Percentiles rank a stretch among this genome's conserved stretches.
Evolutionary conservation across 1,140 invertebrate genomes (phyloP).

Genomic region (Hypsibius dujardini): DNA sequence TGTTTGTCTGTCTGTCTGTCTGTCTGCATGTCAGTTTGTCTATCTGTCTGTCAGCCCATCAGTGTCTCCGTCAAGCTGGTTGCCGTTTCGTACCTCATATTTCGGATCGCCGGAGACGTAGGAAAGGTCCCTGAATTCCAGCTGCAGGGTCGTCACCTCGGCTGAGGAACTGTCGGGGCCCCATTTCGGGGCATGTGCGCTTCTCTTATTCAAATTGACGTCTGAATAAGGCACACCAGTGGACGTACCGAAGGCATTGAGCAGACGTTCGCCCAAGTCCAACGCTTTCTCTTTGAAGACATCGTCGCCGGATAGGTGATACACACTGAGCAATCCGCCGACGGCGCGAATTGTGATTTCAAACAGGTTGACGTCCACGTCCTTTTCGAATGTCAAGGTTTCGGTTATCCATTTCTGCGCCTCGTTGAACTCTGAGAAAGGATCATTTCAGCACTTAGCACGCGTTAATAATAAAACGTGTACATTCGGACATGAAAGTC

Average conservation of each 20-base stretch:
- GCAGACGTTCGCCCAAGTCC: slow-evolving; percentile 59
- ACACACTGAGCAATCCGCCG: slow-evolving; percentile 65
- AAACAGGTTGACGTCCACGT: slow-evolving; percentile 79
- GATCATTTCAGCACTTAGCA: too few relatives aligned
- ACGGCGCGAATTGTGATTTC: slow-evolving; percentile 84
- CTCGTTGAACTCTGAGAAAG: slow-evolving; percentile 58
- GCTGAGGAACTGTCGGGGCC: slow-evolving; percentile 79
- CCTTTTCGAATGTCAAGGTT: slow-evolving; percentile 55
- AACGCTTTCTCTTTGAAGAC: slow-evolving; percentile 69
- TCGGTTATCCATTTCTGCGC: slow-evolving; percentile 62
- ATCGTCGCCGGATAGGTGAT: slow-evolving; percentile 63
- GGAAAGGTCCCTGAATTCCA: slow-evolving; percentile 77
- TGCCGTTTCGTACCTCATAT: slow-evolving; percentile 50
- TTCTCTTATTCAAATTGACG: slow-evolving; percentile 63
- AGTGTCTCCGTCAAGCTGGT: too few relatives aligned
- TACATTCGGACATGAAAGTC: too few relatives aligned
- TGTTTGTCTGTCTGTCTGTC: too few relatives aligned
- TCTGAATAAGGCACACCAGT: slow-evolving; percentile 80
- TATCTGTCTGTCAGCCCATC: too few relatives aligned
- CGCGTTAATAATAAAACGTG: too few relatives aligned
- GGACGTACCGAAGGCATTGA: slow-evolving; percentile 58
- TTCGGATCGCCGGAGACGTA: slow-evolving; percentile 51
- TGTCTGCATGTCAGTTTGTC: too few relatives aligned
- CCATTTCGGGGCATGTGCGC: slow-evolving; percentile 71
- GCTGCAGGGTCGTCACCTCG: slow-evolving; percentile 75